Evolutionary conservation across 2,797 vertebrate species (phyloP), one percentile per base, ranked within the genome.

Genomic region (Corythornis leucogaster): DNA sequence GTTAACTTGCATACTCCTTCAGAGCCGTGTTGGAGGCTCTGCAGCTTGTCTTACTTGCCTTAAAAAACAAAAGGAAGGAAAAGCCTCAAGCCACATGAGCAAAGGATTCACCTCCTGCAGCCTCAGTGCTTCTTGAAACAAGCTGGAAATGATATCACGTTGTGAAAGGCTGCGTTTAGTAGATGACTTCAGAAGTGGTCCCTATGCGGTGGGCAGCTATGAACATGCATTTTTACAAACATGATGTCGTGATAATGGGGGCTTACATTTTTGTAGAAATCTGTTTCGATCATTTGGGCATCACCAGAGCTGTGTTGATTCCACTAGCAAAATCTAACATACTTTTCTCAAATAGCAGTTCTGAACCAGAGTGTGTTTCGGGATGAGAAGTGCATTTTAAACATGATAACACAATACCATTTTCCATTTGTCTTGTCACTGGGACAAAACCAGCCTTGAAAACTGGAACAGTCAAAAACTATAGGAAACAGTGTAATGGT

Each of bases 231-330:
- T 74, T 70, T 70, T 79, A 14, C 12, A 43, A 25, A 42, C 2
- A 0, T 22, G 6, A 2, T 18, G 2, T 2, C 28, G 58, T 12
- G 18, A 12, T 54, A 19, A 21, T 15, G 30, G n/a, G 12, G 12
- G 15, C 45, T 61, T 33, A 5, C 3, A 9, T 53, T 70, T 63
- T 58, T 43, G 3, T 50, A 5, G 24, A 46, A 45, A 25, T 68
- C 11, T 9, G 1, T 73, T 76, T 33, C 55, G 59, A 31, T 26
- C 18, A 8, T 28, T 66, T 70, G 48, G n/a, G 26, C 76, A 15
- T 76, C 28, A 17, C 6, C 8, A 35, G 53, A 46, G 25, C 31
- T 42, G 15, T 55, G 15, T 17, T 45, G 67, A 54, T 76, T 80
- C 46, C 9, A 4, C 30, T 12, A 71, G 15, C 31, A 40, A 58